A percentile compares a stretch with the other conserved stretches of the same genome.
Conservation (phyloP, 2,888 invertebrate species). For the Kuschelorhynchus macadamiae region DNA sequence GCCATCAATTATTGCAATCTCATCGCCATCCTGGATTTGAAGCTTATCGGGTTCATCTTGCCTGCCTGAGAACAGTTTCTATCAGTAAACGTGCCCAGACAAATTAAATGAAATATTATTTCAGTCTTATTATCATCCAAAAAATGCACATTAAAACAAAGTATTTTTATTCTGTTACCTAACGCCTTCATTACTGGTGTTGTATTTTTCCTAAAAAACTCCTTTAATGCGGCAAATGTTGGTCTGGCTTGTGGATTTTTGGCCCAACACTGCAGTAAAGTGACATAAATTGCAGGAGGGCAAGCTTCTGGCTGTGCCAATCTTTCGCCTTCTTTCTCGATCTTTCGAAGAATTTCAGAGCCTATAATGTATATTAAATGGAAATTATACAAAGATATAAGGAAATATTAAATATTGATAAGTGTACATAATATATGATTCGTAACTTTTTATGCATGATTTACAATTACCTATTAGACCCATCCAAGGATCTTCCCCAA, state of each 20-base stretch:
- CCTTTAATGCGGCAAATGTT: constrained; percentile 87
- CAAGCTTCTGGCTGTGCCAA: constrained; percentile 90
- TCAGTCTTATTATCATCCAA: too few relatives aligned
- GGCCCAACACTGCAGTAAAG: constrained; percentile 95
- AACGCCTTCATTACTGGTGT: constrained; percentile 79
- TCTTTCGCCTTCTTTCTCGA: constrained; percentile 93
- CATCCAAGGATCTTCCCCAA: constrained; percentile 95
- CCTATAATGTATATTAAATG: too few relatives aligned
- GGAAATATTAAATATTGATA: too few relatives aligned
- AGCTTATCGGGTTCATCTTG: constrained; percentile 83
- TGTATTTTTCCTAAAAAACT: constrained; percentile 78
- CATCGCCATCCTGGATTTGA: constrained; percentile 83
- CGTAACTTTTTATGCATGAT: too few relatives aligned
- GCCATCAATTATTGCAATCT: constrained; percentile 91
- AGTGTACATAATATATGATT: too few relatives aligned
- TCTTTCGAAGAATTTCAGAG: constrained; percentile 92
- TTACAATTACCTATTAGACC: constrained; percentile 76
- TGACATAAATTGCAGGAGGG: constrained; percentile 88
- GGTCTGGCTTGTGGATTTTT: constrained; percentile 91
- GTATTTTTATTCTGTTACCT: constrained; percentile 13
- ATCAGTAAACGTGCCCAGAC: too few relatives aligned
- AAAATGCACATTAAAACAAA: not conserved
- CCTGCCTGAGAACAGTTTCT: constrained; percentile 67
- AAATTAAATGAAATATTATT: too few relatives aligned
- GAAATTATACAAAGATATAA: too few relatives aligned